Conservation (phyloP, 2,888 invertebrate species). For the Diarsia mendica region DNA sequence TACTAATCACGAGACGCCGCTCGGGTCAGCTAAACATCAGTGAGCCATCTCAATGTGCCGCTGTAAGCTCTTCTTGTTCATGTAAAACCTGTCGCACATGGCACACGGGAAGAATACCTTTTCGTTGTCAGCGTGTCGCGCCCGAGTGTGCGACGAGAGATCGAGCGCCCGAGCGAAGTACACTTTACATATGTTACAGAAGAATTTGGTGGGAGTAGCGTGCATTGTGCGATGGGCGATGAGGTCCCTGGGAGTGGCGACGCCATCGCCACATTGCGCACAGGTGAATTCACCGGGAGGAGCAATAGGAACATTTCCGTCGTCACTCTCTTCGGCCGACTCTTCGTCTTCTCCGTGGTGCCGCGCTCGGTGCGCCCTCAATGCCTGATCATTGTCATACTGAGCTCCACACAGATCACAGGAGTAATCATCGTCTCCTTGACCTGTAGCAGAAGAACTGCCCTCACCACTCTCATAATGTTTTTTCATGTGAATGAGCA, state of each 20-base stretch:
- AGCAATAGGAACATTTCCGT: constrained; percentile 75
- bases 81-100: constrained; percentile 90
- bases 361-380: constrained; percentile 90
- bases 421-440: constrained; percentile 82
- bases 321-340: constrained; percentile 82
- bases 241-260: constrained; percentile 88
- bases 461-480: constrained; percentile 88
- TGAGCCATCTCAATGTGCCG: constrained; percentile 90
- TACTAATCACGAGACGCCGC: constrained; percentile 39
- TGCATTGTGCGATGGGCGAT: constrained; percentile 90
- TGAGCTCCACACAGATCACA: constrained; percentile 91
- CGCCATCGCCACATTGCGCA: constrained; percentile 89
- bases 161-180: constrained; percentile 87
- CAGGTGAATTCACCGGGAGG: constrained; percentile 89
- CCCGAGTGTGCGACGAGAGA: constrained; percentile 86
- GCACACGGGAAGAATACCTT: constrained; percentile 90
- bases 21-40: constrained; percentile 73
- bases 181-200: constrained; percentile 91
- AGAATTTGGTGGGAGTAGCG: constrained; percentile 87
- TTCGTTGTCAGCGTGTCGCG: constrained; percentile 88
- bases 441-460: constrained; percentile 74
- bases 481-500: constrained; percentile 91
- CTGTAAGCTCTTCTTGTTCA: constrained; percentile 89
- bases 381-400: constrained; percentile 90
- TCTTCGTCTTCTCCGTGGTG: constrained; percentile 89